Conservation (phyloP, 1,140 invertebrate species). For the Limonius californicus region DNA sequence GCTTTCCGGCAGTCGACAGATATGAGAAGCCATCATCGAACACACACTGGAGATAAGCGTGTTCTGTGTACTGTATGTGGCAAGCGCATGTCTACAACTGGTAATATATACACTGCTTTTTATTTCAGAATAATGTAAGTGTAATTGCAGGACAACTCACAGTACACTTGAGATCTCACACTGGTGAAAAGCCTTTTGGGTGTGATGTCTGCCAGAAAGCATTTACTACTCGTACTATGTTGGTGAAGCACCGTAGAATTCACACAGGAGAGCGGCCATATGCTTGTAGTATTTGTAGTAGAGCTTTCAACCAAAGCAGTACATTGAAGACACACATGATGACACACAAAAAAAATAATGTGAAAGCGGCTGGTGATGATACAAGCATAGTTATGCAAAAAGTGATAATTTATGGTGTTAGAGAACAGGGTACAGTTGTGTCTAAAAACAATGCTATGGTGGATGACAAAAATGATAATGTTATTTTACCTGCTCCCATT, state of each 20-base stretch:
- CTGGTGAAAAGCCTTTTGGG: slow-evolving; percentile 31
- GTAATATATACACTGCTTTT: too few species aligned
- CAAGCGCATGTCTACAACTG: slow-evolving; percentile 30
- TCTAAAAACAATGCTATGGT: background rate
- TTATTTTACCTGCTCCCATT: background rate
- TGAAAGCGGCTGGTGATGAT: background rate
- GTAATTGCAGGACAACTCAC: slow-evolving; percentile 26
- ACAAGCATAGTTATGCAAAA: background rate
- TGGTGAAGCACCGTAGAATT: slow-evolving; percentile 29
- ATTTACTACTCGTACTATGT: slow-evolving; percentile 26
- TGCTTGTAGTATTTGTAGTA: slow-evolving; percentile 26
- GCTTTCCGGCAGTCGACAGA: slow-evolving; percentile 50
- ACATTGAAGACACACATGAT: slow-evolving; percentile 28
- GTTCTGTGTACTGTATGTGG: slow-evolving; percentile 30
- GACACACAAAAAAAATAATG: slow-evolving; percentile 12
- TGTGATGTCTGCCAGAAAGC: slow-evolving; percentile 26
- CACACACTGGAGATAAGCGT: slow-evolving; percentile 24
- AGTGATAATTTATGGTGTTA: background rate
- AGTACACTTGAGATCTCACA: slow-evolving; percentile 30
- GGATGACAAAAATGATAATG: background rate
- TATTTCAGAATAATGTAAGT: background rate
- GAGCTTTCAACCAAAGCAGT: slow-evolving; percentile 30
- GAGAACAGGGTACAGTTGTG: background rate
- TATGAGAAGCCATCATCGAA: slow-evolving; percentile 28
- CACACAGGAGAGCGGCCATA: slow-evolving; percentile 32